Percentiles rank a stretch among this genome's conserved stretches.
phyloP scores from a whole-genome alignment of 2,888 invertebrate genomes.

The Melanophora roralis region DNA sequence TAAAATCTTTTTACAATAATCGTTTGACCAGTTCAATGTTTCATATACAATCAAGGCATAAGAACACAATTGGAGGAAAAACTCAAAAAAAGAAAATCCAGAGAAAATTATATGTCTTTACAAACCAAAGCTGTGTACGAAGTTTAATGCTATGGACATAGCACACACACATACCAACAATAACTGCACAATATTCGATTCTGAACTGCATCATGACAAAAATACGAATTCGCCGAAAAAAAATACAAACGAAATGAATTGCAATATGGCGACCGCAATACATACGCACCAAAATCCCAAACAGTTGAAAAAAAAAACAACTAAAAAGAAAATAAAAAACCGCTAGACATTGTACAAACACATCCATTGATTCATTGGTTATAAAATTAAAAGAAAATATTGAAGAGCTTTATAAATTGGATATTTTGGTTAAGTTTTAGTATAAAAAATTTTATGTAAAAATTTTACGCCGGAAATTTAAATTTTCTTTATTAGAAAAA shows the following conservation, averaged over 20 bases:
- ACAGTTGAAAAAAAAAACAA: constrained; percentile 22
- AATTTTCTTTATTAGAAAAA: no score
- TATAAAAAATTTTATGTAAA: not conserved
- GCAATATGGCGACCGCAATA: constrained; percentile 76
- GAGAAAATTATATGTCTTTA: constrained; percentile 16
- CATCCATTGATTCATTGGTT: constrained; percentile 56
- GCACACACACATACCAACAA: no score
- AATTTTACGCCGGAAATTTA: not conserved
- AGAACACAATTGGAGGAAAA: constrained; percentile 5
- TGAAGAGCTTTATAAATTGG: constrained; percentile 40
- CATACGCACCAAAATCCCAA: constrained; percentile 63
- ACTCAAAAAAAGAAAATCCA: not conserved
- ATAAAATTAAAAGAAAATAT: constrained; percentile 54
- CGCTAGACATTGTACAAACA: constrained; percentile 63
- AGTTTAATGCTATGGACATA: not conserved
- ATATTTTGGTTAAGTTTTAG: constrained; percentile 21
- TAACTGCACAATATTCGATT: constrained; percentile 32
- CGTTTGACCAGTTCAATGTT: constrained; percentile 53
- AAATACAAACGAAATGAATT: constrained; percentile 66
- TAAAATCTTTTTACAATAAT: constrained; percentile 42
- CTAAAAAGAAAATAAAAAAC: constrained; percentile 58
- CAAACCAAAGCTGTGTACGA: no score
- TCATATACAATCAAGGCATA: constrained; percentile 38
- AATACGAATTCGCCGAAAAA: constrained; percentile 28
- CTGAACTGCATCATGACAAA: constrained; percentile 44